Evolutionary conservation across 2,113 vertebrate genomes (phyloP), one percentile per base, ranked within the genome.

Genomic region (Entosphenus tridentatus): DNA sequence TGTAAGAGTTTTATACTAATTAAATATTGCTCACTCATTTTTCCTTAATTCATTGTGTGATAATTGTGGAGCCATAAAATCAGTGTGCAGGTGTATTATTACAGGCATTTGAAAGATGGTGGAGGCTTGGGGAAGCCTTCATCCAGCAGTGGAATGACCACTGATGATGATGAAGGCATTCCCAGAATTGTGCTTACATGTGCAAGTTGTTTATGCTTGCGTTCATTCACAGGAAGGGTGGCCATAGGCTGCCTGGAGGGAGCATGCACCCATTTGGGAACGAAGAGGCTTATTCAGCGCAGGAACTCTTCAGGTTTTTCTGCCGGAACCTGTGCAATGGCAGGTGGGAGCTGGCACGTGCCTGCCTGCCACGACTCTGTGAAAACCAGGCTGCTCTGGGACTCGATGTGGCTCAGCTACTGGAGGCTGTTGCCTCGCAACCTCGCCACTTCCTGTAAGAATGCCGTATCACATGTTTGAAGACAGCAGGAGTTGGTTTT

Each of bases 271-370:
- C 85, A 1, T 87, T 89, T 16, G 83, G 87, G 70, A 75, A 77
- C 1, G 91, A 96, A 73, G 80, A 84, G 57, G 80, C 79, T 68
- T 81, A 76, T 9, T 92, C 88, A 1, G 76, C 85, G 57, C 77
- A 81, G 74, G 80, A 79, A 71, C 83, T 97, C 55, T 86, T 87
- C 10, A 74, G 56, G 8, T 89, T 88, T 74, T 95, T 95, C 78
- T 84, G 81, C 12, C 80, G 80, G 71, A 88, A 85, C 68, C 73
- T 95, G 11, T 79, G 70, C 73, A 78, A 75, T 2, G 89, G 83
- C 9, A 82, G 86, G 73, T 96, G 89, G 91, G 87, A 87, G 77
- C 77, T 95, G 59, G 90, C 87, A 0, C 83, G 78, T 57, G 87
- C 91, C 17, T 97, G 88, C 14, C 78, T 92, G 12, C 83, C 80